These are phyloP conservation scores for Drosophila peninsularis DNA, from an alignment of 2,888 invertebrate genomes.

Conservation along the genomic window DNA sequence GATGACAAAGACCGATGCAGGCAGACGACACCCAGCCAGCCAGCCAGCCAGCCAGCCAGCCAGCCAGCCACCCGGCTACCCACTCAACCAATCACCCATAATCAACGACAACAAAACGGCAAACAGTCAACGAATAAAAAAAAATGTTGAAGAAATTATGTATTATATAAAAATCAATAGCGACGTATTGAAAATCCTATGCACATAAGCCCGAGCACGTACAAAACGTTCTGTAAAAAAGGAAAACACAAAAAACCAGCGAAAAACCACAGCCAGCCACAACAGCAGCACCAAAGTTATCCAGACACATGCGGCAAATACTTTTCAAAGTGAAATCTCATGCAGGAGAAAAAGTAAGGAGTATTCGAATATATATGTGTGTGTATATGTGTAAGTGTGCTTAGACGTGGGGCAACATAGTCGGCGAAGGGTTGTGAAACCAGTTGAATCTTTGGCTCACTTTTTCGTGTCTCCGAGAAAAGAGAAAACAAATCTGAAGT, in stretches of 20 bases:
- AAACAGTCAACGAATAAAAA: slow-evolving; percentile 31
- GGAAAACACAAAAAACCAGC: slow-evolving; percentile 37
- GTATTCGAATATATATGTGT: background rate
- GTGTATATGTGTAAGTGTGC: background rate
- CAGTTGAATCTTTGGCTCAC: slow-evolving; percentile 68
- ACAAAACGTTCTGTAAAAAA: slow-evolving; percentile 70
- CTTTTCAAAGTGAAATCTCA: slow-evolving; percentile 80
- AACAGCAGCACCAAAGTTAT: slow-evolving; percentile 73
- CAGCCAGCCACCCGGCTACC: slow-evolving; percentile 14
- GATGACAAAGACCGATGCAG: slow-evolving; percentile 79
- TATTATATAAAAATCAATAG: slow-evolving; percentile 80
- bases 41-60: slow-evolving; percentile 11
- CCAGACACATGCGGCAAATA: slow-evolving; percentile 80
- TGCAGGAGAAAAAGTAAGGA: slow-evolving; percentile 42
- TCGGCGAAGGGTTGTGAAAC: slow-evolving; percentile 56
- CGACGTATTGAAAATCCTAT: slow-evolving; percentile 76
- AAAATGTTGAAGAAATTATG: slow-evolving; percentile 64
- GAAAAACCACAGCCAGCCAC: slow-evolving; percentile 63
- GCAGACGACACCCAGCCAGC: slow-evolving; percentile 30
- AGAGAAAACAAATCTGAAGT: background rate
- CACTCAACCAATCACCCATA: slow-evolving; percentile 50
- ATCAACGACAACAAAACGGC: slow-evolving; percentile 49
- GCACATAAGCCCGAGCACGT: slow-evolving; percentile 75
- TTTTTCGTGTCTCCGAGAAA: slow-evolving; percentile 36
- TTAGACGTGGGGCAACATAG: slow-evolving; percentile 43